Percentiles rank a stretch among this genome's conserved stretches.
phyloP scores from a whole-genome alignment of 2,113 vertebrate species.

The Callionymus lyra region DNA sequence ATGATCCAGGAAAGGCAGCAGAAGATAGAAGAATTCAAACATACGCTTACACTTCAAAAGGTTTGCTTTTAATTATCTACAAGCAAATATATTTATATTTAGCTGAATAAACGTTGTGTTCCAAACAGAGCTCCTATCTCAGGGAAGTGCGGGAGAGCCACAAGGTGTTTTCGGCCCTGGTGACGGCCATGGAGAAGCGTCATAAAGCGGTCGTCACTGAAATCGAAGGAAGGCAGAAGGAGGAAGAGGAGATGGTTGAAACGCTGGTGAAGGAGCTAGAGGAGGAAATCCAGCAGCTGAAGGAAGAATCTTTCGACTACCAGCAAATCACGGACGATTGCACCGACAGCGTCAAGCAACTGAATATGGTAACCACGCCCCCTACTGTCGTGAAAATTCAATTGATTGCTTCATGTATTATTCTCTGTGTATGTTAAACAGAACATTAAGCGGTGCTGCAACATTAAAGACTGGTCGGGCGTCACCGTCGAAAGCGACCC shows the following conservation, averaged over 20 bases:
- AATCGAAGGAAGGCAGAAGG: constrained; percentile 52
- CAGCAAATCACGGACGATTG: constrained; percentile 1
- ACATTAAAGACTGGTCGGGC: constrained; percentile 65
- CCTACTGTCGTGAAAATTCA: too few species aligned
- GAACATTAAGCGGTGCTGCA: constrained; percentile 24
- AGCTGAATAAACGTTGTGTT: background rate
- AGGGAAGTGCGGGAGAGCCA: constrained; percentile 65
- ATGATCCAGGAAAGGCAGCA: constrained; percentile 63
- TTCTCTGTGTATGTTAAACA: constrained; percentile 5
- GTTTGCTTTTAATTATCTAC: constrained; percentile 18
- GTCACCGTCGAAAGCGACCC: constrained; percentile 60
- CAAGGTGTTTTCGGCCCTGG: constrained; percentile 57
- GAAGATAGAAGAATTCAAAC: constrained; percentile 58
- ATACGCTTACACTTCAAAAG: constrained; percentile 57
- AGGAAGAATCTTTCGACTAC: constrained; percentile 25
- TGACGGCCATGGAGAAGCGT: constrained; percentile 57
- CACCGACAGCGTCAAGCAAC: too few species aligned
- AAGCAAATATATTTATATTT: background rate
- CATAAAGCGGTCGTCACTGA: constrained; percentile 55
- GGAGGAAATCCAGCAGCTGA: constrained; percentile 57
- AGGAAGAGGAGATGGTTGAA: constrained; percentile 56
- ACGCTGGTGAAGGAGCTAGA: constrained; percentile 51
- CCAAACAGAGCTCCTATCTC: constrained; percentile 56
- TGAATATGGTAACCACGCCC: too few species aligned
- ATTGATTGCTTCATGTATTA: background rate